Conservation (phyloP, 2,797 vertebrate species). For the Myiotriccus ornatus region DNA sequence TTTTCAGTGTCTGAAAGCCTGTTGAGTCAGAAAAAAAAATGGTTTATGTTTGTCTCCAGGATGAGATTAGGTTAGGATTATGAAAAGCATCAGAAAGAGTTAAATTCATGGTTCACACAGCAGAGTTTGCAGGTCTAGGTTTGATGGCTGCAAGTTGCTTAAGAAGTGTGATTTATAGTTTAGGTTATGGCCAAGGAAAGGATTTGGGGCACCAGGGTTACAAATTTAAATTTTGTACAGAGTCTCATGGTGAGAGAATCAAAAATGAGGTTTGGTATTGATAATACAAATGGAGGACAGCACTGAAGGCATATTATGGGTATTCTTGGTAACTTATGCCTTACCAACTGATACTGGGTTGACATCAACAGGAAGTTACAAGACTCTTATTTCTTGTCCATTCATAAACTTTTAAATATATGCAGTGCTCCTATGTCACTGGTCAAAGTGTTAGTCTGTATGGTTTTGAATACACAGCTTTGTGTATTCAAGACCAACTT, state of each 20-base stretch:
- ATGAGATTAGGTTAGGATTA: not conserved
- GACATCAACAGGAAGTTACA: not conserved
- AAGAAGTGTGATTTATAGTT: not conserved
- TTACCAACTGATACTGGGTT: not conserved
- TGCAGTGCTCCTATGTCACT: rapidly evolving
- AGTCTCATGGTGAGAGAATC: not conserved
- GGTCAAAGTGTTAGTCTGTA: not conserved
- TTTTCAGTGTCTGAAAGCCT: not conserved
- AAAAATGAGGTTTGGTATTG: not conserved
- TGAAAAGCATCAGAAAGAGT: not conserved
- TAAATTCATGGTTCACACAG: not conserved
- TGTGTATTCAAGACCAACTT: not conserved
- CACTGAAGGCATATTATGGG: not conserved
- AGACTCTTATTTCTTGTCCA: not conserved
- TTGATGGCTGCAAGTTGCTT: not conserved
- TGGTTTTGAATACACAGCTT: not conserved
- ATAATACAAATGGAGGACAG: not conserved
- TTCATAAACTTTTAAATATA: not conserved
- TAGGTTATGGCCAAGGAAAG: not conserved
- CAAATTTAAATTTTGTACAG: not conserved
- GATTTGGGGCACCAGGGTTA: not conserved
- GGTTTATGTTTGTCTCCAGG: not conserved
- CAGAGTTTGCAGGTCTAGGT: not conserved
- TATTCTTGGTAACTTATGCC: not conserved
- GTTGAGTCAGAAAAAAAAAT: not conserved